Evolutionary conservation across 2,888 invertebrate species (phyloP), one percentile per base, ranked within the genome.

Genomic region (Molorchus minor): DNA sequence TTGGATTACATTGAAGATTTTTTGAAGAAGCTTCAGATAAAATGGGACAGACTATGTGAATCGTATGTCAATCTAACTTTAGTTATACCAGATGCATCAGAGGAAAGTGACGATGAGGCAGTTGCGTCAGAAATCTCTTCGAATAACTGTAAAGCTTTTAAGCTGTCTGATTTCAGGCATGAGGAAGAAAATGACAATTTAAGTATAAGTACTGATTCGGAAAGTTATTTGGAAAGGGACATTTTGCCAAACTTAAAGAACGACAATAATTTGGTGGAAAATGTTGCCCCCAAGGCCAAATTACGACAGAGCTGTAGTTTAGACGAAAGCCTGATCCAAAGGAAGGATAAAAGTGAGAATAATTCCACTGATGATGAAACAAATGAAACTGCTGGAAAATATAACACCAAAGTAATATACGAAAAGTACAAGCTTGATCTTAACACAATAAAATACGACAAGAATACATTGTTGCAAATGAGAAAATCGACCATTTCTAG

Each of bases 121-220:
- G 33, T 20, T 43, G 40, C 59, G 10, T 49, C 46, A 13, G 52
- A 63, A 20, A 43, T 38, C 2, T 64, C 57, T 30, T 51, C 68
- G n/a, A n/a, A n/a, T n/a, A n/a, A n/a, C n/a, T n/a, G n/a, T 3
- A 69, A 69, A 64, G 71, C 74, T 2, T 85, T 86, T 66, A 86
- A 84, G 13, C 83, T 86, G 59, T 82, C 85, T 15, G 86, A 86
- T 75, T 86, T 86, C 60, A 86, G 85, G 79, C 70, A 72, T 44
- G 65, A 64, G 3, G 79, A 58, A 80, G 82, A 70, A 69, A 78
- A 60, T 72, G 77, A 66, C 36, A 77, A 79, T 64, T 70, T 75
- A 40, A 75, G 78, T 40, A 72, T 76, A 2, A 78, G 77, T 44
- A 77, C 77, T 5, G 80, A 80, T 65, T 79, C 79, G 0, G 80